A percentile compares a stretch with the other conserved stretches of the same genome.
These are phyloP conservation scores for Erithacus rubecula DNA, from an alignment of 2,797 vertebrate genomes.

Conservation along the genomic window DNA sequence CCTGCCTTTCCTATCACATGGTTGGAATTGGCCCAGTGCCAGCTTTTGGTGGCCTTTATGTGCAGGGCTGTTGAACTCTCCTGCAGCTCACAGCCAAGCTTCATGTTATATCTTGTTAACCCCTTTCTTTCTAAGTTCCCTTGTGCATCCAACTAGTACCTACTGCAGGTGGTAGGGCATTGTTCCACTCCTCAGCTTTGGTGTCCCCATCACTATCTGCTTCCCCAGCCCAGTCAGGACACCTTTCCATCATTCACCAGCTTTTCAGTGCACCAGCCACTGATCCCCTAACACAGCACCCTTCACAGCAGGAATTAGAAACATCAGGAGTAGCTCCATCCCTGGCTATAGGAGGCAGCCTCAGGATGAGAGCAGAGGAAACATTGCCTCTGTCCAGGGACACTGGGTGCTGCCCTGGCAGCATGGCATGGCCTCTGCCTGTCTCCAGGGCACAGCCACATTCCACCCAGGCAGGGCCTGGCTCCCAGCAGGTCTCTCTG, in stretches of 20 bases:
- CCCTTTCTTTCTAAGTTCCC: no score
- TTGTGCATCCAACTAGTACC: no score
- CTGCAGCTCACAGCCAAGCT: no score
- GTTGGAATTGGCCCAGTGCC: neutral
- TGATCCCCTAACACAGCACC: neutral
- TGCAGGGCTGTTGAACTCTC: neutral
- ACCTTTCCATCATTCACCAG: neutral
- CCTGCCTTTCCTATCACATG: neutral
- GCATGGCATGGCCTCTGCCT: neutral
- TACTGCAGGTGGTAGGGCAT: no score
- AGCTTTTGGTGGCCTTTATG: neutral
- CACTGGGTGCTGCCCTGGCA: neutral
- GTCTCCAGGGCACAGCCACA: neutral
- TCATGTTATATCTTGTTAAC: no score
- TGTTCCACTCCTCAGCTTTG: no score
- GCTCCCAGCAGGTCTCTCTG: neutral
- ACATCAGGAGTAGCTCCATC: neutral
- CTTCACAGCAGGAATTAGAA: neutral
- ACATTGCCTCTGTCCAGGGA: neutral
- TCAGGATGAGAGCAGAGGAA: neutral
- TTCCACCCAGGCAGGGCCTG: neutral
- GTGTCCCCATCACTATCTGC: neutral
- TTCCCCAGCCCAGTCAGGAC: neutral
- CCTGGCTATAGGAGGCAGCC: neutral
- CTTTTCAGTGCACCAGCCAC: neutral